Evolutionary conservation across 2,797 vertebrate species (phyloP).

Genomic region (Pristis pectinata): DNA sequence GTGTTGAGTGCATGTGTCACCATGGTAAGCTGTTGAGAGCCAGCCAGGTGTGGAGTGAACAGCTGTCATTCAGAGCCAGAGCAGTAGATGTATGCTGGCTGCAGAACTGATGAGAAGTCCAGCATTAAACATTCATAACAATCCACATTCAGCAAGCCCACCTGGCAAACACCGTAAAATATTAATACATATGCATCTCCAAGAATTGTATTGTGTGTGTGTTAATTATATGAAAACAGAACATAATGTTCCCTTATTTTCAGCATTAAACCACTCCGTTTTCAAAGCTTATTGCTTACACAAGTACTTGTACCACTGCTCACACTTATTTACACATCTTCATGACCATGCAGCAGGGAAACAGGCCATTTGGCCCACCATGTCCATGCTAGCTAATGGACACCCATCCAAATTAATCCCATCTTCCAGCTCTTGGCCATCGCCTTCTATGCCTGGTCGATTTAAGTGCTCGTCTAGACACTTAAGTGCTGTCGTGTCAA

Average conservation of each 20-base stretch:
- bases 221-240: neutral
- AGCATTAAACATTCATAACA: slow-evolving; percentile 26
- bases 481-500: neutral
- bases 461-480: too few species aligned
- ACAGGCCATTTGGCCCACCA: too few species aligned
- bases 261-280: too few species aligned
- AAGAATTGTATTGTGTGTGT: neutral
- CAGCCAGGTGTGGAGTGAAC: neutral
- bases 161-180: neutral
- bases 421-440: too few species aligned
- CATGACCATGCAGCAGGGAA: too few species aligned
- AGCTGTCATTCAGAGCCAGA: neutral
- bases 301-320: too few species aligned
- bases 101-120: neutral
- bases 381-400: too few species aligned
- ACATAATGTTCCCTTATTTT: too few species aligned
- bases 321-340: too few species aligned
- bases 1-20: neutral
- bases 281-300: too few species aligned
- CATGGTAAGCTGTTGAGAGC: neutral
- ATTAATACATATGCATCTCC: neutral
- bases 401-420: too few species aligned
- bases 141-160: neutral
- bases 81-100: neutral
- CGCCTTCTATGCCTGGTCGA: too few species aligned